Percentiles rank a stretch among this genome's conserved stretches.
Evolutionary conservation across 2,113 vertebrate genomes (phyloP).

Genomic region (Eretmochelys imbricata): DNA sequence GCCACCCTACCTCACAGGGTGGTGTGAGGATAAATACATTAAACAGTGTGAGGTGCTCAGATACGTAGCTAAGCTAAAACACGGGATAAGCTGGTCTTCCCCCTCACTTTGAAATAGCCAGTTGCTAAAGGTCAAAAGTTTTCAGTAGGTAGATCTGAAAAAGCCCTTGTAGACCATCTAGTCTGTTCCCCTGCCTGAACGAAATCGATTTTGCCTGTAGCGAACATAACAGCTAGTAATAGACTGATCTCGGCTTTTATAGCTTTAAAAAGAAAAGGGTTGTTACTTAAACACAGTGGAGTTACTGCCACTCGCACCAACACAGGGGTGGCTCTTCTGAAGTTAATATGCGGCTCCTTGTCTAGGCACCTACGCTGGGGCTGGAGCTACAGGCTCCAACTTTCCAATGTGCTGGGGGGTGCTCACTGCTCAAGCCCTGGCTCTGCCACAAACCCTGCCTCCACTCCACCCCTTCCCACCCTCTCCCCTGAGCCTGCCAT

Average conservation of each 20-base stretch:
- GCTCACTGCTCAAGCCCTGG: too few relatives aligned
- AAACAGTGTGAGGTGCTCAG: neutral
- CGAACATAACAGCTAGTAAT: neutral
- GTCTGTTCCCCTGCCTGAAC: neutral
- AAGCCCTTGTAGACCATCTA: neutral
- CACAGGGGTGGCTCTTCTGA: neutral
- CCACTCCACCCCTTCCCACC: too few relatives aligned
- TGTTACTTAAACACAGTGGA: neutral
- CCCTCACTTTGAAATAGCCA: neutral
- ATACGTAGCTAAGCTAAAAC: neutral
- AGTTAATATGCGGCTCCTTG: too few relatives aligned
- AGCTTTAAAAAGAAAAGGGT: neutral
- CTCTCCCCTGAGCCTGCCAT: too few relatives aligned
- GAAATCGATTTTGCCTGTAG: neutral
- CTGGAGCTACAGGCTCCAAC: too few relatives aligned
- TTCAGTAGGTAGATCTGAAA: neutral
- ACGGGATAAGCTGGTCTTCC: neutral
- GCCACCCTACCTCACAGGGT: too few relatives aligned
- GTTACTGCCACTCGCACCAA: neutral
- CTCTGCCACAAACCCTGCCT: too few relatives aligned
- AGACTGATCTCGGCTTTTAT: neutral
- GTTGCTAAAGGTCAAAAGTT: neutral
- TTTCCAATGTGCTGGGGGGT: too few relatives aligned
- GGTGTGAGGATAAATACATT: neutral
- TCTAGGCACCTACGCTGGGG: too few relatives aligned